A percentile compares a stretch with the other conserved stretches of the same genome.
These are phyloP conservation scores for Zaprionus gabonicus DNA, from an alignment of 1,140 invertebrate species.

Conservation along the genomic window DNA sequence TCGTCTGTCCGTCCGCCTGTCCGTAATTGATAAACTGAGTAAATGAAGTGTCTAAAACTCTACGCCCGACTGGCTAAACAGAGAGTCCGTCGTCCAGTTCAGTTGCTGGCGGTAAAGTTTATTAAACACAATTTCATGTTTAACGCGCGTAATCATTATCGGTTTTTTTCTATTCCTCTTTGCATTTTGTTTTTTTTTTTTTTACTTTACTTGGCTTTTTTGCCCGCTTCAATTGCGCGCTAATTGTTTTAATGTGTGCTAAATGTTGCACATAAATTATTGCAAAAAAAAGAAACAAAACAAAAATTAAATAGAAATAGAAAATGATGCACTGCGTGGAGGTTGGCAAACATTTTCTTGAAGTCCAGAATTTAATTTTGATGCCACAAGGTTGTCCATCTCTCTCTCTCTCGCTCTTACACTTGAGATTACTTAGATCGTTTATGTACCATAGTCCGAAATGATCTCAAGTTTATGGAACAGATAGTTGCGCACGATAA, in stretches of 20 bases:
- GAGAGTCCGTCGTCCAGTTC: slow-evolving; percentile 9
- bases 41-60: slow-evolving; percentile 59
- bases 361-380: not conserved
- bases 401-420: not conserved
- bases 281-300: slow-evolving; percentile 24
- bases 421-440: not conserved
- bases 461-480: slow-evolving; percentile 4
- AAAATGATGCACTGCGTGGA: not conserved
- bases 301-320: not conserved
- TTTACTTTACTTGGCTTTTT: slow-evolving; percentile 2
- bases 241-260: slow-evolving; percentile 61
- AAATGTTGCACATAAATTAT: slow-evolving; percentile 45
- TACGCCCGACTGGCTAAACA: slow-evolving; percentile 36
- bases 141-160: slow-evolving; percentile 39
- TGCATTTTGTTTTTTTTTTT: slow-evolving; percentile 1
- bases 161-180: slow-evolving; percentile 22
- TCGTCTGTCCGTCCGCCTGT: slow-evolving; percentile 43
- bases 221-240: slow-evolving; percentile 55
- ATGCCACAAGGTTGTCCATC: not conserved
- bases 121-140: slow-evolving; percentile 64
- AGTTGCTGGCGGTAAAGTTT: slow-evolving; percentile 44
- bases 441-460: not conserved
- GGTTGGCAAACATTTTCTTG: not conserved
- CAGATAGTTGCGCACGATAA: slow-evolving; percentile 2
- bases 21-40: slow-evolving; percentile 76